Percentiles rank a stretch among this genome's conserved stretches.
These are phyloP conservation scores for Drosophila tani DNA, from an alignment of 1,140 invertebrate genomes.

Conservation along the genomic window DNA sequence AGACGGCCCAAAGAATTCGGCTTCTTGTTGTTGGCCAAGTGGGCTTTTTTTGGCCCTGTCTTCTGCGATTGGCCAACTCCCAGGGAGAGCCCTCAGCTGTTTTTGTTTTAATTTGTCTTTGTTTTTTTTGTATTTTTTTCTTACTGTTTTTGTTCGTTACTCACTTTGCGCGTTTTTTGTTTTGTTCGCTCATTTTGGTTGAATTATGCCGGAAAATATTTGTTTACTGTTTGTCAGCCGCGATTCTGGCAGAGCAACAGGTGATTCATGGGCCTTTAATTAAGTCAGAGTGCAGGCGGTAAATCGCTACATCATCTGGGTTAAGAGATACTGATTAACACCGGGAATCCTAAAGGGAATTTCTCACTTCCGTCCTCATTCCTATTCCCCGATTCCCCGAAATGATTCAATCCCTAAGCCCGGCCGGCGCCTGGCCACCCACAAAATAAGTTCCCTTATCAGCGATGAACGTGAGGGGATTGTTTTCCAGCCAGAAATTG, in stretches of 20 bases:
- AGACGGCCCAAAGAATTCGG: slow-evolving; percentile 47
- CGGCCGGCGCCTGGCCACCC: not conserved
- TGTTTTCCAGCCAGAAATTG: slow-evolving; percentile 63
- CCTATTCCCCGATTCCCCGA: not conserved
- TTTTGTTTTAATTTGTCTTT: slow-evolving; percentile 43
- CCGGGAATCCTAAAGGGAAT: not conserved
- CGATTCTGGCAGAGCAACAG: slow-evolving; percentile 60
- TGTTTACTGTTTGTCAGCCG: slow-evolving; percentile 62
- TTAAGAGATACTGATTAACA: slow-evolving; percentile 49
- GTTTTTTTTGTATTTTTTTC: slow-evolving; percentile 20
- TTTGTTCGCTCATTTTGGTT: slow-evolving; percentile 69
- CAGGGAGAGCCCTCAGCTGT: slow-evolving; percentile 71
- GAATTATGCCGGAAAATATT: slow-evolving; percentile 79
- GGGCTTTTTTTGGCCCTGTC: slow-evolving; percentile 62
- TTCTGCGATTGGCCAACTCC: slow-evolving; percentile 66
- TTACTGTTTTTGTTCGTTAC: slow-evolving; percentile 40
- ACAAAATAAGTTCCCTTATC: slow-evolving; percentile 60
- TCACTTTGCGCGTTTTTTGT: slow-evolving; percentile 63
- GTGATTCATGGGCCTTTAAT: slow-evolving; percentile 72
- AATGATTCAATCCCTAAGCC: slow-evolving; percentile 40
- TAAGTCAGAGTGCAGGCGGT: slow-evolving; percentile 51
- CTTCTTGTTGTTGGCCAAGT: slow-evolving; percentile 60
- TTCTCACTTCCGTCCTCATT: slow-evolving; percentile 14
- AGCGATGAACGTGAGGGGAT: slow-evolving; percentile 74
- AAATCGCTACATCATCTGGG: slow-evolving; percentile 21